Conservation (phyloP, 1,140 invertebrate genomes). For the Zaprionus ornatus region DNA sequence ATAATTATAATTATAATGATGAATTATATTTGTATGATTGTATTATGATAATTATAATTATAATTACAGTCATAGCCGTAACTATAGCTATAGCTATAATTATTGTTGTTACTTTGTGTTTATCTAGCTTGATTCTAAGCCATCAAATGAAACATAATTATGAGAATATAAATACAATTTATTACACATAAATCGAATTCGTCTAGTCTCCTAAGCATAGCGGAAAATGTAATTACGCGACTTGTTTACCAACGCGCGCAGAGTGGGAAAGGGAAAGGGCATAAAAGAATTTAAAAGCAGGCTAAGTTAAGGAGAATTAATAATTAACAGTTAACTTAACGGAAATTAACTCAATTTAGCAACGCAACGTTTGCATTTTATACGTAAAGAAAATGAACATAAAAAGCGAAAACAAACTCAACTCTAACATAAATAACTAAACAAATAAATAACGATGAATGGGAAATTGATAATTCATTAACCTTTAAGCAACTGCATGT, state of each 20-base stretch:
- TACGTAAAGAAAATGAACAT: slow-evolving; percentile 59
- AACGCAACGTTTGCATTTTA: slow-evolving; percentile 72
- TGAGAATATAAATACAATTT: slow-evolving; percentile 43
- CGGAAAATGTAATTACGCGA: slow-evolving; percentile 63
- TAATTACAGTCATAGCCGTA: background rate
- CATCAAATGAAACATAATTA: slow-evolving; percentile 2
- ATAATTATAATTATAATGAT: background rate
- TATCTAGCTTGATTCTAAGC: slow-evolving; percentile 61
- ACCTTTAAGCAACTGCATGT: slow-evolving; percentile 73
- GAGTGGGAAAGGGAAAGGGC: slow-evolving; percentile 3
- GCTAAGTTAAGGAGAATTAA: slow-evolving; percentile 60
- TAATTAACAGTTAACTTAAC: slow-evolving; percentile 58
- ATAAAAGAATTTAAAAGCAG: slow-evolving; percentile 68
- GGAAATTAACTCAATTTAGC: slow-evolving; percentile 73
- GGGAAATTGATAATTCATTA: slow-evolving; percentile 50
- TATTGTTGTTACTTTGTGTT: slow-evolving; percentile 70
- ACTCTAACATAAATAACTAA: slow-evolving; percentile 27
- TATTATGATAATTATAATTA: background rate
- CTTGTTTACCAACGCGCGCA: slow-evolving; percentile 30
- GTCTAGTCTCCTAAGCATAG: slow-evolving; percentile 68
- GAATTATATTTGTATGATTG: background rate
- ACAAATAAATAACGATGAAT: slow-evolving; percentile 51
- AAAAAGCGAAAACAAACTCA: slow-evolving; percentile 31
- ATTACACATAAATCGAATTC: slow-evolving; percentile 69
- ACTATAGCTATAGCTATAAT: slow-evolving; percentile 21